A percentile compares a stretch with the other conserved stretches of the same genome.
Conservation (phyloP, 2,113 vertebrate species). For the Podarcis muralis region DNA sequence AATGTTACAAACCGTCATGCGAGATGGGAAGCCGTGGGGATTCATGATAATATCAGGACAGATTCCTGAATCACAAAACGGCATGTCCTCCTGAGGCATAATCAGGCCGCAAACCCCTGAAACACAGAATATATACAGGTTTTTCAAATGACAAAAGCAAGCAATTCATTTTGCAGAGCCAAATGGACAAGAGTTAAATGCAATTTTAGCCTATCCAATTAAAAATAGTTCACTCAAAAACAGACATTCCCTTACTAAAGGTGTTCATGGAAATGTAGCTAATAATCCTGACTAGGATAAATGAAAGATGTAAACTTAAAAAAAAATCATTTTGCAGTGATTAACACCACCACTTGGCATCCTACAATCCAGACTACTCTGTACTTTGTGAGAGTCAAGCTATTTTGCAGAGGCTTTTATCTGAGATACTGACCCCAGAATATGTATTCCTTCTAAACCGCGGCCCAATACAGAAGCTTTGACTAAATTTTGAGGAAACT, state of each 20-base stretch:
- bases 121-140: constrained; percentile 54
- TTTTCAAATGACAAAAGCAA: constrained; percentile 35
- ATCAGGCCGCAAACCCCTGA: constrained; percentile 97
- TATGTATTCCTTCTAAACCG: neutral
- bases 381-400: neutral
- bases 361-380: neutral
- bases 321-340: neutral
- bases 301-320: neutral
- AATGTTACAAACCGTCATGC: constrained; percentile 90
- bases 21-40: constrained; percentile 96
- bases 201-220: neutral
- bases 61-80: constrained; percentile 95
- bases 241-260: neutral
- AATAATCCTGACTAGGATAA: neutral
- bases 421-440: neutral
- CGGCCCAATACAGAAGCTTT: neutral
- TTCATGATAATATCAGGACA: constrained; percentile 99
- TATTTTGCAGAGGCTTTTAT: neutral
- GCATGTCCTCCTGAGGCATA: constrained; percentile 98
- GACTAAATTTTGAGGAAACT: neutral
- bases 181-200: neutral
- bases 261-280: neutral
- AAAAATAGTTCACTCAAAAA: neutral
- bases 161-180: neutral
- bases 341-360: neutral